Conservation (phyloP, 1,140 invertebrate species). For the Hirudo medicinalis region DNA sequence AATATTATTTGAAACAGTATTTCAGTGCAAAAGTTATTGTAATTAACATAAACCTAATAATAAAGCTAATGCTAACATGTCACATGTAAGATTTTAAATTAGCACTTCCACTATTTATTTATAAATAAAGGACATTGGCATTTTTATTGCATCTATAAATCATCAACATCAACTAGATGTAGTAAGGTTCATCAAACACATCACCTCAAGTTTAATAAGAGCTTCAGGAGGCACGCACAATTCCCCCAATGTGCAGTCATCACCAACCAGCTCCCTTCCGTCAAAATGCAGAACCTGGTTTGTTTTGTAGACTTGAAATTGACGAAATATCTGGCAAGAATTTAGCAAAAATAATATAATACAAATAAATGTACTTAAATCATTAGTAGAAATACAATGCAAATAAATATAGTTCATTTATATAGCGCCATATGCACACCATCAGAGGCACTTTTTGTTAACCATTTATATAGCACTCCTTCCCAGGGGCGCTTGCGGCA, state of each 20-base stretch:
- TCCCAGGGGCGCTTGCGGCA: too few species aligned
- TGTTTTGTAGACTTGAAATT: background rate
- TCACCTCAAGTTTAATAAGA: slow-evolving; percentile 6
- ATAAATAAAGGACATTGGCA: background rate
- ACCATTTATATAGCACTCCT: too few species aligned
- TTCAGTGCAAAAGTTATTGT: background rate
- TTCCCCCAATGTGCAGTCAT: background rate
- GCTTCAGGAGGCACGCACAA: background rate
- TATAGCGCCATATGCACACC: too few species aligned
- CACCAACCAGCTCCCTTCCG: background rate
- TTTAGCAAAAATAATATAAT: background rate
- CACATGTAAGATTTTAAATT: too few species aligned
- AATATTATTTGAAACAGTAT: too few species aligned
- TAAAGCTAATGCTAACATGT: background rate
- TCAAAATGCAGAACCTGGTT: background rate
- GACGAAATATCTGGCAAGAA: background rate
- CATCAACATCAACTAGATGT: background rate
- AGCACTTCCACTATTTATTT: background rate
- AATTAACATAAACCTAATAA: background rate
- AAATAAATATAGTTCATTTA: too few species aligned
- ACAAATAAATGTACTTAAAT: background rate
- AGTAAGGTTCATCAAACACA: background rate
- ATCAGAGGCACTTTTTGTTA: too few species aligned
- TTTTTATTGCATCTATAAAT: background rate
- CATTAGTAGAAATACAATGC: too few species aligned